Evolutionary conservation across 2,888 invertebrate genomes (phyloP).

Genomic region (Nomada lathburiana): DNA sequence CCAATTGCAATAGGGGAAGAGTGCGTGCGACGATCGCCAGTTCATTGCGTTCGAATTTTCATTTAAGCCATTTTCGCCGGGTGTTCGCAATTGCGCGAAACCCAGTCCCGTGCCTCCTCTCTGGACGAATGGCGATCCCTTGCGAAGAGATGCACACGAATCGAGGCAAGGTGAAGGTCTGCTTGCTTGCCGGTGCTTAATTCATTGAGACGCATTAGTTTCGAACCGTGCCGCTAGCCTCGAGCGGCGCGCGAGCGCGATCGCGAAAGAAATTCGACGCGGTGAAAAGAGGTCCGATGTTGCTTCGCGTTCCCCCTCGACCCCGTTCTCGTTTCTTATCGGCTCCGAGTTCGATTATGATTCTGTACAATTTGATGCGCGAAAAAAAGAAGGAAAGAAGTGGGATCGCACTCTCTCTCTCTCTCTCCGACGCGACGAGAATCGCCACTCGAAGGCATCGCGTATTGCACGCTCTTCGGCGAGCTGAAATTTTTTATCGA

Average conservation of each 20-base stretch:
- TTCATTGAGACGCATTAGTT: slow-evolving; percentile 63
- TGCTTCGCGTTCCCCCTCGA: background rate
- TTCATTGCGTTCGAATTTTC: slow-evolving; percentile 7
- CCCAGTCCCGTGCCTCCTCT: slow-evolving; percentile 53
- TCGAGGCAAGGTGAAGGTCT: slow-evolving; percentile 66
- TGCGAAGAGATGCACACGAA: slow-evolving; percentile 31
- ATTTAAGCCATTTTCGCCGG: slow-evolving; percentile 36
- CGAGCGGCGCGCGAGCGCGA: slow-evolving; percentile 30
- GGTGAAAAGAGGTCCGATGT: background rate
- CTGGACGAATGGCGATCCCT: slow-evolving; percentile 42
- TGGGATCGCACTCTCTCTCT: background rate
- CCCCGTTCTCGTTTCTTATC: slow-evolving; percentile 10
- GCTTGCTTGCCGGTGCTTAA: slow-evolving; percentile 59
- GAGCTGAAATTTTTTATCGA: slow-evolving; percentile 3
- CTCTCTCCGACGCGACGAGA: background rate
- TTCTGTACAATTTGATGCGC: background rate
- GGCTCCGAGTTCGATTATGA: slow-evolving; percentile 18
- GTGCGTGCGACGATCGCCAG: too few species aligned
- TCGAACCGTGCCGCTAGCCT: slow-evolving; percentile 42
- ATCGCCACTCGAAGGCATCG: background rate
- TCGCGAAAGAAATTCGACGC: slow-evolving; percentile 40
- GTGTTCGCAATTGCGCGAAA: slow-evolving; percentile 44
- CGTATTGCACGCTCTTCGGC: background rate
- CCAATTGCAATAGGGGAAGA: slow-evolving; percentile 5
- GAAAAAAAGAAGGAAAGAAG: background rate